Evolutionary conservation across 2,797 vertebrate species (phyloP), one percentile per base, ranked within the genome.

Genomic region (Notolabrus celidotus): DNA sequence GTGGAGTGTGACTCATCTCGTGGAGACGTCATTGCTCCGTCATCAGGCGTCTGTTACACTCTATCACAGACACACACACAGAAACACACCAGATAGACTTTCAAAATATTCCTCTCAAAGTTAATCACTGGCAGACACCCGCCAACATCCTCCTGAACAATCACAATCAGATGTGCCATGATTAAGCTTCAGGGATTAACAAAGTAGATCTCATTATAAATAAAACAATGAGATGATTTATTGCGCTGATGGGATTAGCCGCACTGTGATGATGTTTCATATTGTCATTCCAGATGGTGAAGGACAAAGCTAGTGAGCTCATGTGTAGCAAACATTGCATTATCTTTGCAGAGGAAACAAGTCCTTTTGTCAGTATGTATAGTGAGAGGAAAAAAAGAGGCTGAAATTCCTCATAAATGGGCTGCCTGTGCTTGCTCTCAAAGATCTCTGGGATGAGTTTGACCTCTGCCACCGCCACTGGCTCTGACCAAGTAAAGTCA

Each of bases 1-100:
- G 55, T 79, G 79, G 83, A 82, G 77, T 27, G 67, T 93, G 93
- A 93, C 78, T 93, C 92, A 93, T 87, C 79, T 61, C n/a, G 23
- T 31, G 47, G 71, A 86, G 88, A 92, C 91, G 90, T 93, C 92
- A 93, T 68, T 23, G 43, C 61, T 63, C 22, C 87, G 88, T 93
- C 91, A 92, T 86, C 85, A 71, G 73, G 53, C 45, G 69, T 88
- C 77, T 85, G 82, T 58, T 67, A 56, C 74, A 74, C 68, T 46
- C 64, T 62, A 46, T 68, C 38, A 31, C 27, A 67, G 46, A 54
- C 67, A 55, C 38, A 45, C 60, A 67, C 39, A 60, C 59, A 65
- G 16, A 23, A 15, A 41, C 42, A 36, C 45, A 57, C 10, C 1
- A 51, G 34, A 47, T 14, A 57, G 52, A 50, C 17, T 67, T 52